phyloP scores from a whole-genome alignment of 1,140 invertebrate species.

The Drosophila leontia region DNA sequence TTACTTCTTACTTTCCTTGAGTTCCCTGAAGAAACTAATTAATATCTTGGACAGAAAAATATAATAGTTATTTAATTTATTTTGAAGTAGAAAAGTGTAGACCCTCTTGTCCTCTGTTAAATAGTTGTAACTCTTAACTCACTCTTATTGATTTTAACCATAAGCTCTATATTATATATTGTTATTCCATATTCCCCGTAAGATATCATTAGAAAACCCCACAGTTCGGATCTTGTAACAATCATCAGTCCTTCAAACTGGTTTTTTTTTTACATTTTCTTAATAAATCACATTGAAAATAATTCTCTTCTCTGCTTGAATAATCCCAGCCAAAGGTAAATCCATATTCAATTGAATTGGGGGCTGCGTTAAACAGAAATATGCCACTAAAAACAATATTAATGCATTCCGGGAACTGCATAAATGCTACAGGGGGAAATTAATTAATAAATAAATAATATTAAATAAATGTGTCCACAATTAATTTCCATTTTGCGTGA shows the following conservation, averaged over 20 bases:
- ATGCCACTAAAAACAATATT: slow-evolving; percentile 52
- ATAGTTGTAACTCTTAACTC: background rate
- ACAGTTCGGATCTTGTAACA: background rate
- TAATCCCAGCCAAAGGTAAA: slow-evolving; percentile 14
- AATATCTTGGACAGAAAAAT: background rate
- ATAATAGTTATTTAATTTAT: background rate
- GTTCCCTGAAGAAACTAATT: background rate
- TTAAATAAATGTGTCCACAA: slow-evolving; percentile 62
- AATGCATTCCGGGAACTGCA: slow-evolving; percentile 27
- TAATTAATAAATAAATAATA: slow-evolving; percentile 56
- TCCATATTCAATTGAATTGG: slow-evolving; percentile 45
- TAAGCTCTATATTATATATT: background rate
- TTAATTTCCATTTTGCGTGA: slow-evolving; percentile 61
- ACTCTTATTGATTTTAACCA: background rate
- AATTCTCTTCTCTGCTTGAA: background rate
- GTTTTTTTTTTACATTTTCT: background rate
- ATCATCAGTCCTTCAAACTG: background rate
- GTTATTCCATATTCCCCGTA: too few species aligned
- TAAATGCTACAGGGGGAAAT: slow-evolving; percentile 8
- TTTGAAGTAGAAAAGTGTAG: background rate
- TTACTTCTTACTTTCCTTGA: background rate
- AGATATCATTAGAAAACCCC: too few species aligned
- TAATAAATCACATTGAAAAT: slow-evolving; percentile 3
- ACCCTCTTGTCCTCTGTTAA: background rate
- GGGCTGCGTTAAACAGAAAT: slow-evolving; percentile 6